Percentiles rank a stretch among this genome's conserved stretches.
phyloP scores from a whole-genome alignment of 2,888 invertebrate species.

The Iselma pallidipennis region DNA sequence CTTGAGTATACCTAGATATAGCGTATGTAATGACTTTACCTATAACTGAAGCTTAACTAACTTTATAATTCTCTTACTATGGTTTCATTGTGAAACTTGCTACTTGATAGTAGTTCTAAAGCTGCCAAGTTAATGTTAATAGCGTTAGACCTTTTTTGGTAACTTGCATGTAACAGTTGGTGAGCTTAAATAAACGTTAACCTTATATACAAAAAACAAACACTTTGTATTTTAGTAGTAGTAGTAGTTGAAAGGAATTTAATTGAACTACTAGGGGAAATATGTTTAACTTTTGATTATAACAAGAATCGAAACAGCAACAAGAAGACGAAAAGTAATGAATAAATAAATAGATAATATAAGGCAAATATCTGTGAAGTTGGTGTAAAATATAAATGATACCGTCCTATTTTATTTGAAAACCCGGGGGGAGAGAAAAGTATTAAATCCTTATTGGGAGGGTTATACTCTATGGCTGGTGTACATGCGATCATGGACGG shows the following conservation, averaged over 20 bases:
- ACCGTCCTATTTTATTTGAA: too few relatives aligned
- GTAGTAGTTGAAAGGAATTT: not conserved
- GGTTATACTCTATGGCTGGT: conserved; percentile 7
- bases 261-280: not conserved
- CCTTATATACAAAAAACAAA: conserved; percentile 8
- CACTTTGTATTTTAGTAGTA: not conserved
- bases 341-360: too few relatives aligned
- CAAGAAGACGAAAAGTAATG: too few relatives aligned
- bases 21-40: conserved; percentile 9
- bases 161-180: conserved; percentile 22
- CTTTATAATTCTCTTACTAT: conserved; percentile 23
- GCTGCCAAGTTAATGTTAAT: conserved; percentile 22
- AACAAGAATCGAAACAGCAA: conserved; percentile 11
- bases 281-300: not conserved
- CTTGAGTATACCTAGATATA: not conserved
- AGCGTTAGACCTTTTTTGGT: conserved; percentile 22
- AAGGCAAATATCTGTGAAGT: too few relatives aligned
- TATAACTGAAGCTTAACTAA: conserved; percentile 21
- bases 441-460: too few relatives aligned
- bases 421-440: too few relatives aligned
- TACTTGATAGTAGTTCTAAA: conserved; percentile 19
- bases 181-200: conserved; percentile 14
- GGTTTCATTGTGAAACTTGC: conserved; percentile 23
- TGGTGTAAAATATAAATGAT: too few relatives aligned
- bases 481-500: conserved; percentile 9